Base-by-base conservation (phyloP, 2,888 invertebrate genomes). In the Euzetes globulus region DNA sequence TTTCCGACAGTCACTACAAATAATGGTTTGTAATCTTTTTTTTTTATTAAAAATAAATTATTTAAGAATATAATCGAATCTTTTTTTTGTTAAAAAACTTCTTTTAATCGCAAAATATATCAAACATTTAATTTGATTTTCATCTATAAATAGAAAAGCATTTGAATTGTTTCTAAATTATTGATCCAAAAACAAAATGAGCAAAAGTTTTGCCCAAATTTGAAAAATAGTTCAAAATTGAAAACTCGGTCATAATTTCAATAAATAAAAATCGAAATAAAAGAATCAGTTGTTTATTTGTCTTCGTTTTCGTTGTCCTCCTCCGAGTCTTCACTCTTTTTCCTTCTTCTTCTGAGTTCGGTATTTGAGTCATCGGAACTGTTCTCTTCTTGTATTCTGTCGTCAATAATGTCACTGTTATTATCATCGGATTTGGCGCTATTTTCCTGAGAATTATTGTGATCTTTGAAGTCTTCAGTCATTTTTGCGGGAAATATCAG, bases 401-500 rank as follows among this genome's bases (percentile, higher is more conserved):
- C 55, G 25, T 55, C 55, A 9, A 55, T 22, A 1, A 55, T 9
- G 55, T 55, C 55, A 55, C 22, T 55, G 7, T 11, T 52, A n/a
- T 55, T n/a, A 29, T 72, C 75, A 29, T 72, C 74, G 17, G 19
- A 27, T 27, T 19, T 27, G 27, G 33, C 50, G 22, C 58, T 65
- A 19, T 72, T 63, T 6, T 63, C 63, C 1, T 15, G 6, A 58
- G 11, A 19, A 5, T 17, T 63, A 6, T 63, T 27, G 33, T 29
- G 15, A 9, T 27, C 33, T 63, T 29, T 63, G 7, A 29, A 29
- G 17, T 63, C 70, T n/a, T 74, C 74, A 27, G 5, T 17, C 33
- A 68, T 29, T 82, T 88, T 89, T 41, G 90, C 90, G 29, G 93
- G 94, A 83, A 90, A 92, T 73, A 94, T 85, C 75, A 90, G 86